A percentile compares a stretch with the other conserved stretches of the same genome.
These are phyloP conservation scores for Columba livia DNA, from an alignment of 2,113 vertebrate species.

Conservation along the genomic window DNA sequence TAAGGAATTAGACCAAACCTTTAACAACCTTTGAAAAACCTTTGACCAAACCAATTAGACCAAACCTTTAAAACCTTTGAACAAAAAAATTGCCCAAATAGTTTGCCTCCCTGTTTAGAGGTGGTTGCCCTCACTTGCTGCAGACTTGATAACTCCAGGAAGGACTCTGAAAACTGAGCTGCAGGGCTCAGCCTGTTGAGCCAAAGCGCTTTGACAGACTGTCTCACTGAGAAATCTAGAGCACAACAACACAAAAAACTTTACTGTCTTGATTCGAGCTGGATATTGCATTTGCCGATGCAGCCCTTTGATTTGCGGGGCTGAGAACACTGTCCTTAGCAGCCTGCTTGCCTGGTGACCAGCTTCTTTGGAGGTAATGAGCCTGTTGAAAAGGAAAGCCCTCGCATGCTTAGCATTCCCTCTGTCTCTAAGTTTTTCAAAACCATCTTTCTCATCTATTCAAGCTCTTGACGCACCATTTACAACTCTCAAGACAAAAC, in stretches of 20 bases:
- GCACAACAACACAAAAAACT: not conserved
- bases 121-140: fast-evolving
- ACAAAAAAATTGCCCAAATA: not conserved
- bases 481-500: not conserved
- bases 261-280: not conserved
- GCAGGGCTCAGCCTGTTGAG: not conserved
- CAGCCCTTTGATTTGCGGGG: not conserved
- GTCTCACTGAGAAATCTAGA: not conserved
- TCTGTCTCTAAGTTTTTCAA: not conserved
- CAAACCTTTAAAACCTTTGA: not conserved
- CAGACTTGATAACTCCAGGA: not conserved
- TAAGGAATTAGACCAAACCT: not conserved
- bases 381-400: not conserved
- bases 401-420: not conserved
- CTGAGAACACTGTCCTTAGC: not conserved
- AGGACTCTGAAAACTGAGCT: not conserved
- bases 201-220: not conserved
- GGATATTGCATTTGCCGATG: not conserved
- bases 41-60: not conserved
- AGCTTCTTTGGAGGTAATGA: not conserved
- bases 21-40: not conserved
- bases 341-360: not conserved
- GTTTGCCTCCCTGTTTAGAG: not conserved
- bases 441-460: not conserved
- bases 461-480: not conserved